Conservation (phyloP, 2,113 vertebrate genomes). For the Fulmarus glacialis region DNA sequence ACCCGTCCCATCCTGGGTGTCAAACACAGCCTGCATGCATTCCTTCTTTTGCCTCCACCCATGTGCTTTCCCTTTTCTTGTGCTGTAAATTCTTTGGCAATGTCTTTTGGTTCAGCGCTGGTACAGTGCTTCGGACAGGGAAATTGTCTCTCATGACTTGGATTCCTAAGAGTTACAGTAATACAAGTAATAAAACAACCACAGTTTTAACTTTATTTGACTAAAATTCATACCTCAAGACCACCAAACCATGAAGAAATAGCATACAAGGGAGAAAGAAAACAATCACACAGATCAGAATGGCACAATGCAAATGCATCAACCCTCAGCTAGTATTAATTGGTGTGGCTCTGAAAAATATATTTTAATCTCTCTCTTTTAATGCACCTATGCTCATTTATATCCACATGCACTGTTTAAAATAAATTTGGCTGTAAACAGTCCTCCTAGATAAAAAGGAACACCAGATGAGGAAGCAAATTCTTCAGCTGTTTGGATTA, state of each 20-base stretch:
- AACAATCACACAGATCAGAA: neutral
- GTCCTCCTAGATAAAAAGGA: neutral
- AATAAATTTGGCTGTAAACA: neutral
- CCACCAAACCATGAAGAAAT: neutral
- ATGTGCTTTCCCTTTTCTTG: neutral
- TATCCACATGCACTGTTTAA: neutral
- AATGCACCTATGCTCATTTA: neutral
- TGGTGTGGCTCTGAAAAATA: neutral
- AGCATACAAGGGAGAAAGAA: neutral
- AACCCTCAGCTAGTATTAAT: neutral
- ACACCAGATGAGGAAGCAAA: neutral
- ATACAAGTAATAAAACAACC: neutral
- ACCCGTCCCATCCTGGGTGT: neutral
- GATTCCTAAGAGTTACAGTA: neutral
- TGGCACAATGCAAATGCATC: neutral
- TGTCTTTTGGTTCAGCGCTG: neutral
- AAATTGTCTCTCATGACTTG: neutral
- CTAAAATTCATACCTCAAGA: neutral
- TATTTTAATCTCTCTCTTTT: neutral
- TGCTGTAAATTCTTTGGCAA: neutral
- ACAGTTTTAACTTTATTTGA: neutral
- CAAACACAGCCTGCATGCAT: rapidly evolving
- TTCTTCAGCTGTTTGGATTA: neutral
- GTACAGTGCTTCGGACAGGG: neutral
- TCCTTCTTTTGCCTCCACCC: neutral